Conservation (phyloP, 1,140 invertebrate genomes). For the Drosophila grimshawi region DNA sequence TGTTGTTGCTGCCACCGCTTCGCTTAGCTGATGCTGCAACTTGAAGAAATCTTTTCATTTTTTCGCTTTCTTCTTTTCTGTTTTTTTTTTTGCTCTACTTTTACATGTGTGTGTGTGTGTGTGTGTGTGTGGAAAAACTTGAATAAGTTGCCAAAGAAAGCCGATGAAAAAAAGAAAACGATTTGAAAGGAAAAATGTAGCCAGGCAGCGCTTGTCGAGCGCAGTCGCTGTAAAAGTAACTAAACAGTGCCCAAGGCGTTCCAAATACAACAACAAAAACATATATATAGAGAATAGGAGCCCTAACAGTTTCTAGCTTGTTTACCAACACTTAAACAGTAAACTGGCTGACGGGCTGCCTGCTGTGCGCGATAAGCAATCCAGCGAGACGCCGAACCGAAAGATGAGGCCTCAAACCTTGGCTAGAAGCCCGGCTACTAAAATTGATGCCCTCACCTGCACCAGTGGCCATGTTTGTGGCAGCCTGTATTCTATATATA, state of each 20-base stretch:
- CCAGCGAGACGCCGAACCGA: conserved; percentile 24
- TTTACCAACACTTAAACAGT: conserved; percentile 74
- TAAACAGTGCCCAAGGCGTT: conserved; percentile 65
- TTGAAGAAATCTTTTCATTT: conserved; percentile 47
- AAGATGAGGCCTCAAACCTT: conserved; percentile 2
- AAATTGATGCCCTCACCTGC: conserved; percentile 31
- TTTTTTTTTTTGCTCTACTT: conserved; percentile 32
- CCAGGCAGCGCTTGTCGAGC: conserved; percentile 50
- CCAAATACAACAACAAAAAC: not conserved
- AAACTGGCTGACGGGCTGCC: conserved; percentile 24
- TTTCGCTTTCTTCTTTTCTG: conserved; percentile 1
- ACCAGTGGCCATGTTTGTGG: conserved; percentile 17
- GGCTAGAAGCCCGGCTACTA: conserved; percentile 15
- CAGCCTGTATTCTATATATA: not conserved
- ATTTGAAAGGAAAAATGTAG: conserved; percentile 72
- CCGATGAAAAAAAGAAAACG: conserved; percentile 19
- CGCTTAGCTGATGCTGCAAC: conserved; percentile 53
- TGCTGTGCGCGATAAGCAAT: conserved; percentile 47
- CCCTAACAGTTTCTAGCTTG: conserved; percentile 64
- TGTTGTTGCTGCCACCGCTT: conserved; percentile 13
- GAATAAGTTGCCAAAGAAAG: conserved; percentile 76
- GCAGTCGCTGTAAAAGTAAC: conserved; percentile 78
- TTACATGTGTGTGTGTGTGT: conserved; percentile 11
- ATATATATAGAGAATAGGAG: not conserved
- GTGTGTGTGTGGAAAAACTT: conserved; percentile 46